Conservation (phyloP, 2,113 vertebrate species). For the Sorex fumeus region DNA sequence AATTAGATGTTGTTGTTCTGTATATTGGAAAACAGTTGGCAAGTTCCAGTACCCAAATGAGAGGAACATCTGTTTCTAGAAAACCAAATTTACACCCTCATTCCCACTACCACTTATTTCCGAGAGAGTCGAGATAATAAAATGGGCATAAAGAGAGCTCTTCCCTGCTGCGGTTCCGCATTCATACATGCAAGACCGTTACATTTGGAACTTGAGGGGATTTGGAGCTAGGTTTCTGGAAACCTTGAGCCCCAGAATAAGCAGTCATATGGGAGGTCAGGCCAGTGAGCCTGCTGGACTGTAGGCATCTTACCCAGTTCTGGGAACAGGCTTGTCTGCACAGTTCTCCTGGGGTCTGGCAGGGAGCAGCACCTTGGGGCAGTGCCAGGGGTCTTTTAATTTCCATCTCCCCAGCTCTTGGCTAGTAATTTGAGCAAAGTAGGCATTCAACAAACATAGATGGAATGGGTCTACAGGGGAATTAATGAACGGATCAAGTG, state of each 20-base stretch:
- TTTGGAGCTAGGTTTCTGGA: conserved; percentile 39
- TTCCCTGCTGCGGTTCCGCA: not conserved
- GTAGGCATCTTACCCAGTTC: no score
- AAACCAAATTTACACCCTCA: not conserved
- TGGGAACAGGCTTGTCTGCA: not conserved
- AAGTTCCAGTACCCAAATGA: conserved; percentile 29
- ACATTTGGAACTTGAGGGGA: conserved; percentile 37
- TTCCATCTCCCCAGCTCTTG: not conserved
- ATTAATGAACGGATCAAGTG: conserved; percentile 3
- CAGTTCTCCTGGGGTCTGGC: not conserved
- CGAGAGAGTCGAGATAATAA: conserved; percentile 12
- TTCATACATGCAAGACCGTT: conserved; percentile 47
- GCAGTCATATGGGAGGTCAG: not conserved
- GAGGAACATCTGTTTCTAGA: conserved; percentile 51
- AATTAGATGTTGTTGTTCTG: conserved; percentile 11
- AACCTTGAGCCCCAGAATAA: conserved; percentile 9
- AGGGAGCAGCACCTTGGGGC: not conserved
- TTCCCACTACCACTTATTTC: conserved; percentile 9
- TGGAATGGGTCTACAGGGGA: not conserved
- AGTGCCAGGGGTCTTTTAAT: not conserved
- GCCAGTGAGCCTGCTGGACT: not conserved
- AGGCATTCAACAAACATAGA: not conserved
- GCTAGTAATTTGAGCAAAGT: not conserved
- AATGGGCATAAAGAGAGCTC: not conserved
- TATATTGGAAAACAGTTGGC: conserved; percentile 22